Base-by-base conservation (phyloP, 2,888 invertebrate species). In the Hypomecis atomaria region DNA sequence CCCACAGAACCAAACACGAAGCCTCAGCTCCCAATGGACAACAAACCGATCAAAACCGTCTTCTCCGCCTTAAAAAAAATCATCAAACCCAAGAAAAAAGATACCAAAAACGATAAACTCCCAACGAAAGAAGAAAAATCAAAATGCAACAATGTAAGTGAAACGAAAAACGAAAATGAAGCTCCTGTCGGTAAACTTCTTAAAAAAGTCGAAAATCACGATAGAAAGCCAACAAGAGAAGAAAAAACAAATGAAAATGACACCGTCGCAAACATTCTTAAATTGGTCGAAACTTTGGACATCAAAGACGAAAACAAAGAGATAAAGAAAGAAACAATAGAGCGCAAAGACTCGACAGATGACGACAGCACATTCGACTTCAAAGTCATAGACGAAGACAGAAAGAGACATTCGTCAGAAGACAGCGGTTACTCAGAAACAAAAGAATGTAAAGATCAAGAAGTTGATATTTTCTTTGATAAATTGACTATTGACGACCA, bases 351-450 rank as follows among this genome's bases (percentile, higher is more conserved):
- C 11, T 55, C 72, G 11, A 63, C 57, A 7, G 61, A 82, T 0
- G 81, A 89, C 23, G 88, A 89, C 0, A 71, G 78, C 0, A 82
- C 86, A 50, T 90, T 90, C 62, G 74, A 83, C 0, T 77, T 77
- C 45, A 85, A 84, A 75, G 66, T 80, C 0, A 79, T 89, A 6
- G 78, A 84, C 43, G 85, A 85, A 1, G 80, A 85, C 0, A 67
- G 74, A 0, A 76, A 74, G 59, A 72, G 71, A 3, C 86, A 90
- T 5, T 82, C 85, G 0, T 91, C 92, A 0, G 79, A 85, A 45
- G 91, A 91, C 71, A 91, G 91, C 36, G 92, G 92, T 0, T 89
- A 80, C 37, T 75, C 84, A 0, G 90, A 90, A 2, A 65, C 70
- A 0, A 82, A 79, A 50, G 70, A 78, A 37, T 45, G 9, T 0